phyloP scores from a whole-genome alignment of 2,797 vertebrate genomes.

The Decapterus maruadsi region DNA sequence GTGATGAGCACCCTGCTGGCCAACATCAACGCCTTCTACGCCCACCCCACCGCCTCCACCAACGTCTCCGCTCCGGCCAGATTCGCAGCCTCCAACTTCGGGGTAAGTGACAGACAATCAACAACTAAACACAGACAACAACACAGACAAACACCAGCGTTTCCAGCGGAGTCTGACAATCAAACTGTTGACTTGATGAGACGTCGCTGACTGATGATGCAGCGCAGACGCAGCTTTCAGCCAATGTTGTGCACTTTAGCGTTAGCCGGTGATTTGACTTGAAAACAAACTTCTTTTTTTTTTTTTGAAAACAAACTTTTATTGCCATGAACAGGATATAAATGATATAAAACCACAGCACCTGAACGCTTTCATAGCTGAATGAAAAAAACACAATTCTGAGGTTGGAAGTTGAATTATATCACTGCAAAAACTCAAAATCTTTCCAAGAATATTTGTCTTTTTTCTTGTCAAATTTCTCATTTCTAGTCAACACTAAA shows the following conservation, averaged over 20 bases:
- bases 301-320: background rate
- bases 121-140: background rate
- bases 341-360: background rate
- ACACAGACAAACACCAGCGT: background rate
- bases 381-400: background rate
- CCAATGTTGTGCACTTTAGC: too few species aligned
- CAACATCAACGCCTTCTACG: slow-evolving; percentile 99
- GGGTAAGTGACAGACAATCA: slow-evolving; percentile 83
- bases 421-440: too few species aligned
- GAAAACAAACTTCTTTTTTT: background rate
- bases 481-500: too few species aligned
- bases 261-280: too few species aligned
- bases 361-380: background rate
- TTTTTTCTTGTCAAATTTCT: too few species aligned
- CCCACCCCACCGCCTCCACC: slow-evolving; percentile 95
- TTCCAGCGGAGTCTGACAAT: background rate
- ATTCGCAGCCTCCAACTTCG: slow-evolving; percentile 97
- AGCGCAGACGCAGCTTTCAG: background rate
- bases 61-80: slow-evolving; percentile 95
- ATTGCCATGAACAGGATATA: background rate
- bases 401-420: background rate
- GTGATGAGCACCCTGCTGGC: slow-evolving; percentile 97
- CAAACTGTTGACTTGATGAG: background rate
- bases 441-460: too few species aligned
- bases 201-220: too few species aligned